Conservation (phyloP, 2,113 vertebrate genomes). For the Ramphastos sulfuratus region DNA sequence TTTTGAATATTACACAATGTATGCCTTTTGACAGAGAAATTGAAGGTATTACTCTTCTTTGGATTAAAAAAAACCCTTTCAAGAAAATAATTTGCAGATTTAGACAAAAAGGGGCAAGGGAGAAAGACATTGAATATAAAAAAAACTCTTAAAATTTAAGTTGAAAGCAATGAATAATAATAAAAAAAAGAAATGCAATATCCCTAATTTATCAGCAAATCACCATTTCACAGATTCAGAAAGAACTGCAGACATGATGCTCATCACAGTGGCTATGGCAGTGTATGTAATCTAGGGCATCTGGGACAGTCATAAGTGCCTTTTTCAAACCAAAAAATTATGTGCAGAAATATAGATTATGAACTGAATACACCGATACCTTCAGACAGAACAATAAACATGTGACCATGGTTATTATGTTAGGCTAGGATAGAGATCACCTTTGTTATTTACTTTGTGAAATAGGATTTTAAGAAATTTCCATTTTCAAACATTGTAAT, state of each 20-base stretch:
- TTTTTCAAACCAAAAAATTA: not conserved
- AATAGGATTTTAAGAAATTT: not conserved
- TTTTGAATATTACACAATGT: not conserved
- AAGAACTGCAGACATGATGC: not conserved
- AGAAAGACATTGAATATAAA: not conserved
- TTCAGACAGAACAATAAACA: not conserved
- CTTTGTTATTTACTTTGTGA: not conserved
- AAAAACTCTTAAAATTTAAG: not conserved
- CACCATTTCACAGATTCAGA: not conserved
- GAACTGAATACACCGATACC: not conserved
- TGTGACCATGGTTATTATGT: not conserved
- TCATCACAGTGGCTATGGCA: not conserved
- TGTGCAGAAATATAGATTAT: not conserved
- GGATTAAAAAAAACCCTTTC: not conserved
- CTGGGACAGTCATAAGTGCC: not conserved
- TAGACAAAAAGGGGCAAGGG: rapidly evolving
- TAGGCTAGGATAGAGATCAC: not conserved
- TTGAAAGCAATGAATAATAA: not conserved
- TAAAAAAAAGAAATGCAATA: not conserved
- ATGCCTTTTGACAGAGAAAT: not conserved
- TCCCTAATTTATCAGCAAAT: not conserved
- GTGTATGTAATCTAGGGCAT: not conserved
- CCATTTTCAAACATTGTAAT: not conserved
- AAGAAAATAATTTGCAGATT: not conserved
- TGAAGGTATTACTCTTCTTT: not conserved